phyloP scores from a whole-genome alignment of 2,888 invertebrate genomes.

The Pemphredon lugubris region DNA sequence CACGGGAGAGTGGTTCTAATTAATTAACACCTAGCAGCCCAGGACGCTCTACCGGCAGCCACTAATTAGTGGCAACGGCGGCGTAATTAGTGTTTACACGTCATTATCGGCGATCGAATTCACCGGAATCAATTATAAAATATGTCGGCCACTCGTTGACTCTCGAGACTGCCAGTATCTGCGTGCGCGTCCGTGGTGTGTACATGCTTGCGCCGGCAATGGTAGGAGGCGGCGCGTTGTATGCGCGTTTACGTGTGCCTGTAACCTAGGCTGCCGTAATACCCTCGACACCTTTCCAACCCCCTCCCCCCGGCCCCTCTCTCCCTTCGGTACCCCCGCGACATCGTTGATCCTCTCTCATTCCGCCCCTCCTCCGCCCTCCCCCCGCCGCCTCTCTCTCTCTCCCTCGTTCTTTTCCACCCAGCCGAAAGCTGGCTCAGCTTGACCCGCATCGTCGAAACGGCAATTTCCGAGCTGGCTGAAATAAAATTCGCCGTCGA shows the following conservation, averaged over 20 bases:
- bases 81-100: conserved; percentile 78
- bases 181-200: not conserved
- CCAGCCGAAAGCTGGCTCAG: conserved; percentile 61
- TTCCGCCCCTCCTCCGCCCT: too few species aligned
- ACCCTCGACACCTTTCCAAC: conserved; percentile 47
- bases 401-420: conserved; percentile 5
- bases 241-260: conserved; percentile 16
- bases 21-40: conserved; percentile 79
- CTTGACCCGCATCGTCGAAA: conserved; percentile 73
- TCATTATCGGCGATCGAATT: conserved; percentile 72
- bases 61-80: conserved; percentile 78
- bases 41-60: conserved; percentile 64
- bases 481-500: conserved; percentile 49
- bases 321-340: not conserved
- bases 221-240: not conserved
- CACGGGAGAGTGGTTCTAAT: conserved; percentile 77
- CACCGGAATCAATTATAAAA: conserved; percentile 68
- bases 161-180: conserved; percentile 29
- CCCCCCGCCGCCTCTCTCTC: too few species aligned
- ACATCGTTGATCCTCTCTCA: conserved; percentile 23
- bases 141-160: conserved; percentile 66
- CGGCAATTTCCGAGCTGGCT: conserved; percentile 51
- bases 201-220: too few species aligned
- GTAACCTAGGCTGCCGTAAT: conserved; percentile 38
- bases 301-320: not conserved